A percentile compares a stretch with the other conserved stretches of the same genome.
These are phyloP conservation scores for Polypterus bichir DNA, from an alignment of 2,113 vertebrate species.

Conservation along the genomic window DNA sequence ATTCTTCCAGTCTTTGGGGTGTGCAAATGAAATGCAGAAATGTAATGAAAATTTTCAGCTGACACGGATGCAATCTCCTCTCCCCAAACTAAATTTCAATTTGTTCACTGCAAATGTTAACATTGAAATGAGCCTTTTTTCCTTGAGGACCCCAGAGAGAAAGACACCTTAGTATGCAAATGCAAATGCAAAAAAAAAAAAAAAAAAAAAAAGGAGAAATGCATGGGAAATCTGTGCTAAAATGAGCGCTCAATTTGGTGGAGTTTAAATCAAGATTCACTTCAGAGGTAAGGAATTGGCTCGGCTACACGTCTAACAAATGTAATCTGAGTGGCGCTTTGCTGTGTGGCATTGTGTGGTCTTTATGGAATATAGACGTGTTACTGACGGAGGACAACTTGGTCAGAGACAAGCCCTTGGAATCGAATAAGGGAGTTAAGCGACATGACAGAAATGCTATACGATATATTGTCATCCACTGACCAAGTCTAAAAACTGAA, in stretches of 20 bases:
- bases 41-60: conserved; percentile 50
- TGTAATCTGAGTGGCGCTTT: conserved; percentile 14
- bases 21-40: conserved; percentile 45
- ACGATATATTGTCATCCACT: too few relatives aligned
- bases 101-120: conserved; percentile 41
- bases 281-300: conserved; percentile 36
- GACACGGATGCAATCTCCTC: conserved; percentile 49
- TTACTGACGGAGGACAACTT: too few relatives aligned
- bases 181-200: conserved; percentile 36
- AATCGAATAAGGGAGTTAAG: too few relatives aligned
- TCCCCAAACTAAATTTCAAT: conserved; percentile 41
- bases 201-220: conserved; percentile 42
- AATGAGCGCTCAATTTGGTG: conserved; percentile 75
- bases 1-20: conserved; percentile 3
- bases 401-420: too few relatives aligned
- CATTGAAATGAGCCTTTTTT: conserved; percentile 44
- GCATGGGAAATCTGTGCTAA: conserved; percentile 68
- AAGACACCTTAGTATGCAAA: conserved; percentile 45
- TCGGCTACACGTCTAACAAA: conserved; percentile 23
- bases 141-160: conserved; percentile 66
- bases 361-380: conserved; percentile 10
- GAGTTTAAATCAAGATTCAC: conserved; percentile 70
- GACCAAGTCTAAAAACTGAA: too few relatives aligned
- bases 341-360: conserved; percentile 4
- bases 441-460: too few relatives aligned